Evolutionary conservation across 1,140 invertebrate genomes (phyloP).

Genomic region (Temnothorax nylanderi): DNA sequence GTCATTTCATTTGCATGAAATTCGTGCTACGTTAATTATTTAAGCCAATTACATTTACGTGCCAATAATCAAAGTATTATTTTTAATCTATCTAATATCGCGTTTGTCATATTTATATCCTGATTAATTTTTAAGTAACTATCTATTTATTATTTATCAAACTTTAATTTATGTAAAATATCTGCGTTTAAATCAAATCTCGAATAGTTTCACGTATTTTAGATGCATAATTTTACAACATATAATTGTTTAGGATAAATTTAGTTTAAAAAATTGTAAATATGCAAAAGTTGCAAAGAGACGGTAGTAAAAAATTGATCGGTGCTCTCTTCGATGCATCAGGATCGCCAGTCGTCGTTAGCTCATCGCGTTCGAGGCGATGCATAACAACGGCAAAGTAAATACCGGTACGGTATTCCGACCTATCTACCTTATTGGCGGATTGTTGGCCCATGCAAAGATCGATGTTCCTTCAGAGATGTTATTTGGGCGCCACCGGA

Average conservation of each 20-base stretch:
- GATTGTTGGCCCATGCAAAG: conserved; percentile 61
- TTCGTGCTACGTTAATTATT: conserved; percentile 2
- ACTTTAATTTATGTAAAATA: neutral
- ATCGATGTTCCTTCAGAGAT: conserved; percentile 67
- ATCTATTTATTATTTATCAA: neutral
- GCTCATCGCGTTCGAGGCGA: neutral
- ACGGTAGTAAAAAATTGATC: conserved; percentile 16
- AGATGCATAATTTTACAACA: neutral
- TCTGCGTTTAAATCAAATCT: neutral
- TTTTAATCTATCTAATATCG: conserved; percentile 10
- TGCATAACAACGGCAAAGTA: conserved; percentile 46
- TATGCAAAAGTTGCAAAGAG: neutral
- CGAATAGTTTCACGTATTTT: neutral
- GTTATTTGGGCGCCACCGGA: conserved; percentile 67
- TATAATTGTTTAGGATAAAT: neutral
- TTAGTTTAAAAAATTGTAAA: neutral
- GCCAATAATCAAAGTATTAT: neutral
- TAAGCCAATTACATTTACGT: neutral
- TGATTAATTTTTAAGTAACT: neutral
- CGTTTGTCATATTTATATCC: neutral
- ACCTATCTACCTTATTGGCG: conserved; percentile 56
- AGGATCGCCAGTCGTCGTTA: conserved; percentile 7
- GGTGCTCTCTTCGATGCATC: neutral
- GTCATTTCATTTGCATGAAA: conserved; percentile 21
- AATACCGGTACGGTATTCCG: conserved; percentile 6